Percentiles rank a stretch among this genome's conserved stretches.
Conservation (phyloP, 2,888 invertebrate species). For the Mamestra brassicae region DNA sequence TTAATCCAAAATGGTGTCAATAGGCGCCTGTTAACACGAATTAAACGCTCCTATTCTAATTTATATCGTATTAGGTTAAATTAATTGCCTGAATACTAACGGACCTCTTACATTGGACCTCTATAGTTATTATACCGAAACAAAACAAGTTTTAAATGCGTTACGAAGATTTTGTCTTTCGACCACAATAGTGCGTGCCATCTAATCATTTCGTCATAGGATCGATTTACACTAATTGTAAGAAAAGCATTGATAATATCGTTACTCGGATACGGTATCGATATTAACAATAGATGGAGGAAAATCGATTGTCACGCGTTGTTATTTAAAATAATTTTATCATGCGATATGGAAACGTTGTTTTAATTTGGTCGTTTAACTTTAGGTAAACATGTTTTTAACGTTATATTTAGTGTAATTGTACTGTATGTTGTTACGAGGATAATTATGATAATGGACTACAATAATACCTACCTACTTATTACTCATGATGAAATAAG, state of each 20-base stretch:
- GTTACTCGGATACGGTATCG: constrained; percentile 57
- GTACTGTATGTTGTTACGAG: constrained; percentile 17
- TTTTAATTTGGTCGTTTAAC: constrained; percentile 55
- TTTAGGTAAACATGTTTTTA: constrained; percentile 38
- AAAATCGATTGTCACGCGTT: constrained; percentile 59
- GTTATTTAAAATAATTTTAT: constrained; percentile 57
- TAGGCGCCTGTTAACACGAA: constrained; percentile 51
- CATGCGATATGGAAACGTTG: constrained; percentile 53
- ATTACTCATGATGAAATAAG: constrained; percentile 43
- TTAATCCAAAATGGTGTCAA: constrained; percentile 42
- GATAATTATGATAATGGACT: constrained; percentile 14
- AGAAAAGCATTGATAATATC: constrained; percentile 62
- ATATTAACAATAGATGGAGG: constrained; percentile 45
- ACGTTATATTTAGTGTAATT: constrained; percentile 18
- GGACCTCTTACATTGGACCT: constrained; percentile 70
- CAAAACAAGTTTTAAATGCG: constrained; percentile 73
- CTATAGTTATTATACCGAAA: constrained; percentile 72
- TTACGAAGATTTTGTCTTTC: constrained; percentile 70
- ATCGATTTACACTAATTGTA: constrained; percentile 60
- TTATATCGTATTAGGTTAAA: constrained; percentile 74
- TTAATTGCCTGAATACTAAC: constrained; percentile 75
- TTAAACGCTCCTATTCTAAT: constrained; percentile 64
- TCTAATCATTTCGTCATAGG: constrained; percentile 68
- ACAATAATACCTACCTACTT: constrained; percentile 17
- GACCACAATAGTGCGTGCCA: constrained; percentile 69